These are phyloP conservation scores for Prorops nasuta DNA, from an alignment of 1,140 invertebrate genomes.

Conservation along the genomic window DNA sequence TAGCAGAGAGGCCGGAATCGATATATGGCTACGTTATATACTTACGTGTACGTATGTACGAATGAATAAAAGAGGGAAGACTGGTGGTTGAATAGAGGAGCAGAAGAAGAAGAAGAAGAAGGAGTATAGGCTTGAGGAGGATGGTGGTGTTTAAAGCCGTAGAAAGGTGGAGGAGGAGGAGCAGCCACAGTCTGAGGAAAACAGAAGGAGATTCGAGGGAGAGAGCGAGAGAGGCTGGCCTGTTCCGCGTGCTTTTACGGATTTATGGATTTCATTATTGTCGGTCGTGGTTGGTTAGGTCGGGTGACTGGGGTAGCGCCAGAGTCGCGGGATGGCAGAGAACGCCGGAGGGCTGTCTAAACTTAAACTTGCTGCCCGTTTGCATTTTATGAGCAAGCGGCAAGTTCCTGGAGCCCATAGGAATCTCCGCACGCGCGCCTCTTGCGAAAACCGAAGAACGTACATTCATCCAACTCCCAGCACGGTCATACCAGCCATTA, in stretches of 20 bases:
- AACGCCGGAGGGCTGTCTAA: constrained; percentile 28
- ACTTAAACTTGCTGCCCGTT: constrained; percentile 48
- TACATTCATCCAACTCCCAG: constrained; percentile 31
- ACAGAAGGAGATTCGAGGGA: constrained; percentile 17
- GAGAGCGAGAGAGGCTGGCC: constrained; percentile 13
- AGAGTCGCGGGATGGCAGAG: not conserved
- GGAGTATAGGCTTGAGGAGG: not conserved
- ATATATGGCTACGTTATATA: too few species aligned
- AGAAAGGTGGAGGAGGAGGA: not conserved
- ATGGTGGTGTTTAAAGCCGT: too few species aligned
- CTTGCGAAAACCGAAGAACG: constrained; percentile 37
- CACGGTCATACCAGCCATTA: constrained; percentile 29
- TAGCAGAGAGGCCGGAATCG: too few species aligned
- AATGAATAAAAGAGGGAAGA: too few species aligned
- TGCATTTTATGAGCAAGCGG: constrained; percentile 46
- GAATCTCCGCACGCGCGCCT: constrained; percentile 26
- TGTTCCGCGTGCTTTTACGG: constrained; percentile 33
- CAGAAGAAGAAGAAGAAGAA: not conserved
- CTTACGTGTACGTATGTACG: too few species aligned
- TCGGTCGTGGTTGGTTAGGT: constrained; percentile 36
- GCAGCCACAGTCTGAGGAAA: not conserved
- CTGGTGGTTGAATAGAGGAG: too few species aligned
- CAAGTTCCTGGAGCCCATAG: constrained; percentile 26
- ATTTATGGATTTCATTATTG: constrained; percentile 54
- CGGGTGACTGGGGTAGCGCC: constrained; percentile 16